Evolutionary conservation across 1,140 invertebrate genomes (phyloP).

Genomic region (Ditylenchus dipsaci): DNA sequence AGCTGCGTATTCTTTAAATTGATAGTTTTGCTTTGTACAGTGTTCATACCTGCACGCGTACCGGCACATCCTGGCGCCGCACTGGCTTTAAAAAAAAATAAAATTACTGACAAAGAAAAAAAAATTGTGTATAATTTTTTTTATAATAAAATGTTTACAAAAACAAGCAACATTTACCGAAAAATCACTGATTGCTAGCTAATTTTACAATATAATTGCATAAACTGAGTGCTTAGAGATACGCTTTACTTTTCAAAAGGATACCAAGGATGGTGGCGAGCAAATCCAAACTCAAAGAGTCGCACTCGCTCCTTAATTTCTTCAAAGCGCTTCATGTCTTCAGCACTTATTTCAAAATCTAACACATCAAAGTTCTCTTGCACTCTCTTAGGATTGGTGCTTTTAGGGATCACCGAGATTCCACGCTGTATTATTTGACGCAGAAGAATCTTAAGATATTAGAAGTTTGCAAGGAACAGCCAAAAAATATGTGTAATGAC

Average conservation of each 20-base stretch:
- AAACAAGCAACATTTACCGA: too few species aligned
- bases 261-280: constrained; percentile 29
- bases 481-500: not conserved
- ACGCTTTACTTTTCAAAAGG: not conserved
- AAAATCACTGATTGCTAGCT: too few species aligned
- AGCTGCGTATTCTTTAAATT: too few species aligned
- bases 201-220: too few species aligned
- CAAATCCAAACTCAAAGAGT: constrained; percentile 21
- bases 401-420: constrained; percentile 60
- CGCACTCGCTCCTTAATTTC: constrained; percentile 11
- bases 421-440: constrained; percentile 47
- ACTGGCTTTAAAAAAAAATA: too few species aligned
- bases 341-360: constrained; percentile 39
- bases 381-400: constrained; percentile 54
- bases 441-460: constrained; percentile 61
- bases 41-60: too few species aligned
- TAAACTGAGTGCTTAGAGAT: too few species aligned
- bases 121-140: too few species aligned
- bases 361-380: constrained; percentile 54
- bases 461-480: not conserved
- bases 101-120: too few species aligned
- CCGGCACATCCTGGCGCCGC: too few species aligned
- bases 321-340: constrained; percentile 39
- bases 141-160: too few species aligned
- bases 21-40: too few species aligned